Conservation (phyloP, 2,888 invertebrate species). For the Epirrhoe tristata region DNA sequence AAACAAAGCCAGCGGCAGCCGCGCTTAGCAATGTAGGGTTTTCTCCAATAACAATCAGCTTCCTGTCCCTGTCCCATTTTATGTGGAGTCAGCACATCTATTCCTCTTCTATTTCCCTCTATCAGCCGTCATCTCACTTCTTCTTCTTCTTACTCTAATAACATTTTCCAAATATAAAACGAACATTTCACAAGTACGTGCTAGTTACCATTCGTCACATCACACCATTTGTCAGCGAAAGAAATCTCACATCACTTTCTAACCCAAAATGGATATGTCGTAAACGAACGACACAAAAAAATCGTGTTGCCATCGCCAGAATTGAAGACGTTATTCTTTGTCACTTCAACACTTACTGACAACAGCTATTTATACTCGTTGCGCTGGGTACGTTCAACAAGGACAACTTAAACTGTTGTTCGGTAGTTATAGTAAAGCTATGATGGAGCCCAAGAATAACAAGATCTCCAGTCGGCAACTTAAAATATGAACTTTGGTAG, state of each 20-base stretch:
- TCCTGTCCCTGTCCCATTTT: no score
- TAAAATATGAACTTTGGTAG: no score
- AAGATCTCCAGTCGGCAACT: no score
- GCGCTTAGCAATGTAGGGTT: no score
- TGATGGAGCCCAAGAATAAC: no score
- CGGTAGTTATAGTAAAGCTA: no score
- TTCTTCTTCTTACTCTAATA: background rate
- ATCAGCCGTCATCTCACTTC: background rate
- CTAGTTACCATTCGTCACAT: slow-evolving; percentile 33
- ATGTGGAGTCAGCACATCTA: no score
- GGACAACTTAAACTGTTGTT: no score
- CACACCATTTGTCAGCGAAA: slow-evolving; percentile 33
- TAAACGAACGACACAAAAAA: slow-evolving; percentile 50
- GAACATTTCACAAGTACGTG: slow-evolving; percentile 29
- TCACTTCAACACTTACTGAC: background rate
- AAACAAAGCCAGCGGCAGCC: no score
- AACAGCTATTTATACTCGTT: no score
- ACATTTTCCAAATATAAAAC: slow-evolving; percentile 19
- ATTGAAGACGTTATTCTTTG: background rate
- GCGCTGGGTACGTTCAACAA: no score
- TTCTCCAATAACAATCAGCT: no score
- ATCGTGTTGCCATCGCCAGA: slow-evolving; percentile 36
- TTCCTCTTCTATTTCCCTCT: background rate
- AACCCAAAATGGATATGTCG: slow-evolving; percentile 42
- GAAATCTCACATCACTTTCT: slow-evolving; percentile 44